Evolutionary conservation across 1,140 invertebrate species (phyloP), one percentile per base, ranked within the genome.

Genomic region (Megalopta genalis): DNA sequence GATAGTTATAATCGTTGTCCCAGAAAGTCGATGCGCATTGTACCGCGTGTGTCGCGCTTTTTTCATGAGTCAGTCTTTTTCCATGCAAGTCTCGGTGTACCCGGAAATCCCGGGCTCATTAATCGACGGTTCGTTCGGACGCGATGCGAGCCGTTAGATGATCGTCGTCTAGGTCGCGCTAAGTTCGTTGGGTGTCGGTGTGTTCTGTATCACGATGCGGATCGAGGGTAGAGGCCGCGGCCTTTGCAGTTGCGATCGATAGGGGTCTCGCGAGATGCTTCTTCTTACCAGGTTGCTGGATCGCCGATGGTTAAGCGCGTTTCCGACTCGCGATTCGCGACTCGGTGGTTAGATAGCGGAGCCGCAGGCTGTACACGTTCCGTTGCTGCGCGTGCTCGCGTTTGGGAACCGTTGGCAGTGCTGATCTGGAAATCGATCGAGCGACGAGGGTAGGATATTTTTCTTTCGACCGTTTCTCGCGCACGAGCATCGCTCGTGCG

Each of bases 31-130:
- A 90, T 86, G 64, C 84, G 87, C 88, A 90, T 88, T 91, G 88
- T 92, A 91, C 64, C 23, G 87, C 85, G 88, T 90, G 92, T 88
- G 88, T 89, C 88, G 90, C 89, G 89, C 85, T 92, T 93, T 92
- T 87, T 92, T 92, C 54, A 91, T 88, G 87, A 90, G 90, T 91
- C 90, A 91, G 91, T 90, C 88, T 92, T 92, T 77, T 92, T 91
- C 89, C 89, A 91, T 90, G 90, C 88, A 72, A 84, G 46, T 65
- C 69, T 81, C 66, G 65, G 79, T 81, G 66, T 70, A 18, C 32
- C 32, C 46, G 32, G 57, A 32, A 49, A 52, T 12, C 16, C 46
- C 25, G 60, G 32, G 37, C 7, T 27, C 68, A 46, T 72, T 72
- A 63, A 52, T 78, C 69, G 60, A 57, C 69, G 54, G 23, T 78